These are phyloP conservation scores for Cercopithecus mitis DNA, from an alignment of 2,797 vertebrate genomes.

Conservation along the genomic window DNA sequence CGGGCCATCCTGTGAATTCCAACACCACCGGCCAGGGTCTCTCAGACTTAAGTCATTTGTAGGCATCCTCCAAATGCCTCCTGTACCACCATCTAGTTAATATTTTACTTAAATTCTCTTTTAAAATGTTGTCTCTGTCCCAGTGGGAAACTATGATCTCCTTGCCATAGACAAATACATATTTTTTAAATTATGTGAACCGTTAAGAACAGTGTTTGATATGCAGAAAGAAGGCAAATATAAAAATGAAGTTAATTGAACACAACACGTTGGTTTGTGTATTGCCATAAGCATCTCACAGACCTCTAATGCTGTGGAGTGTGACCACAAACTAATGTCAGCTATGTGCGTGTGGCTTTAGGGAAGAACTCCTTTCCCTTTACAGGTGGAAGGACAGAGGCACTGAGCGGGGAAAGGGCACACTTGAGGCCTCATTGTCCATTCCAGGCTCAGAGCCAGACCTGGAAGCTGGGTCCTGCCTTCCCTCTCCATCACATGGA, in stretches of 20 bases:
- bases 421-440: neutral
- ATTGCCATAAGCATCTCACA: fast-evolving
- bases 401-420: neutral
- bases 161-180: neutral
- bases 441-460: neutral
- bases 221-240: neutral
- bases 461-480: neutral
- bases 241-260: neutral
- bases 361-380: neutral
- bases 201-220: neutral
- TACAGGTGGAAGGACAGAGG: neutral
- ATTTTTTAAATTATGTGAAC: neutral
- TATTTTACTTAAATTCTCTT: neutral
- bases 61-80: neutral
- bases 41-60: neutral
- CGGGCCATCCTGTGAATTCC: neutral
- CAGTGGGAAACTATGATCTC: neutral
- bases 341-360: neutral
- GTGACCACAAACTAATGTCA: neutral
- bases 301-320: neutral
- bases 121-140: neutral
- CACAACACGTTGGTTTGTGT: neutral
- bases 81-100: neutral
- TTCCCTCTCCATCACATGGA: fast-evolving
- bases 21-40: fast-evolving